Percentiles rank a stretch among this genome's conserved stretches.
Conservation (phyloP, 2,113 vertebrate genomes). For the Macroglossus sobrinus region DNA sequence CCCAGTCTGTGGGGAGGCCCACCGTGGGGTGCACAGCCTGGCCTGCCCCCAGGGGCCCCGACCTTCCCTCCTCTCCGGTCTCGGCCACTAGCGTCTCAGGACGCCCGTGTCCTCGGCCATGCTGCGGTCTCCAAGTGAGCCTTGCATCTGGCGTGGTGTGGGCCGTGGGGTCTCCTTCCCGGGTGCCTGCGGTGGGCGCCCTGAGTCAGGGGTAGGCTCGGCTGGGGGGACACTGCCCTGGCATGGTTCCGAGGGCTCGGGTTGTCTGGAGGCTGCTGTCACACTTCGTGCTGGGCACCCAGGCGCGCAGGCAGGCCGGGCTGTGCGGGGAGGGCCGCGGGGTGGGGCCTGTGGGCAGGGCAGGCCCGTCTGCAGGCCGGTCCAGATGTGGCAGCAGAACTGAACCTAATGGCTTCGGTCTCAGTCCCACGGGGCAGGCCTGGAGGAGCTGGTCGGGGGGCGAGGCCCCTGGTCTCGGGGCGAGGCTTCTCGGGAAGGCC, state of each 20-base stretch:
- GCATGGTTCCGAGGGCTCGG: background rate
- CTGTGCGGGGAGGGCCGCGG: background rate
- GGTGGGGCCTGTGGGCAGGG: background rate
- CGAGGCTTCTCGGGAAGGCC: too few species aligned
- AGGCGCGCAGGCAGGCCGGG: accelerated
- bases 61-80: background rate
- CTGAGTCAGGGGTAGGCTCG: accelerated
- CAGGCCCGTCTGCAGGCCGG: background rate
- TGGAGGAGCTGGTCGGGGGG: background rate
- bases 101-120: accelerated
- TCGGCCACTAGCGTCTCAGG: background rate
- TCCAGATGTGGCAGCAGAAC: background rate
- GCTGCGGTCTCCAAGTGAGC: too few species aligned
- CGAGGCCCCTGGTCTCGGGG: background rate
- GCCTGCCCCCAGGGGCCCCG: background rate
- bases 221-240: background rate
- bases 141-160: background rate
- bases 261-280: accelerated
- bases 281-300: background rate
- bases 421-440: background rate
- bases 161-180: background rate
- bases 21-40: accelerated
- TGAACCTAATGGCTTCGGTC: accelerated
- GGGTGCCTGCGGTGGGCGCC: accelerated
- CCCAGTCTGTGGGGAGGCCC: background rate